phyloP scores from a whole-genome alignment of 1,140 invertebrate genomes.

The Nixonia krombeini region DNA sequence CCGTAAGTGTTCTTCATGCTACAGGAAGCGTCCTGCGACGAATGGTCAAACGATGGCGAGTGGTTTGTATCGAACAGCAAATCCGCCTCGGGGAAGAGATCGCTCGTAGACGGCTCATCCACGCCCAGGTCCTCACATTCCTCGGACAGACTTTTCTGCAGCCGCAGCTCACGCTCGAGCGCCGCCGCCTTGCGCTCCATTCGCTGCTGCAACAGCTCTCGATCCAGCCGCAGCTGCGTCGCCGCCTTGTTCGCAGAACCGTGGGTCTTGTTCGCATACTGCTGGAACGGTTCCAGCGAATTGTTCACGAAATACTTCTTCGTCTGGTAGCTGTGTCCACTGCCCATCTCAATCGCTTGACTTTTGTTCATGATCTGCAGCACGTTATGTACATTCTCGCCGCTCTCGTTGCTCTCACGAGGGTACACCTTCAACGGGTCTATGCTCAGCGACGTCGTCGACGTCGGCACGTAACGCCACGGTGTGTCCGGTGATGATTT shows the following conservation, averaged over 20 bases:
- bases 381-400: constrained; percentile 61
- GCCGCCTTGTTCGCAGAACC: constrained; percentile 41
- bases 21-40: constrained; percentile 66
- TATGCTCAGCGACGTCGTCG: constrained; percentile 54
- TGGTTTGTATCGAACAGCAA: constrained; percentile 76
- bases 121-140: constrained; percentile 84
- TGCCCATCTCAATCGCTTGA: constrained; percentile 62
- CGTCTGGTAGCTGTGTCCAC: constrained; percentile 60
- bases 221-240: constrained; percentile 53
- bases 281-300: constrained; percentile 53
- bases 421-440: constrained; percentile 58
- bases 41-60: constrained; percentile 68
- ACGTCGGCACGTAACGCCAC: constrained; percentile 66
- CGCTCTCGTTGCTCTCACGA: constrained; percentile 51
- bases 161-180: constrained; percentile 73
- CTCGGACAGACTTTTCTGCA: constrained; percentile 81
- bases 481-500: constrained; percentile 67
- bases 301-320: constrained; percentile 70
- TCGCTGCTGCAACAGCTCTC: constrained; percentile 59
- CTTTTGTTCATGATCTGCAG: constrained; percentile 68
- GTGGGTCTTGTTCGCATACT: constrained; percentile 58
- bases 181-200: constrained; percentile 70
- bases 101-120: constrained; percentile 82
- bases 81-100: constrained; percentile 83
- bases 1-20: constrained; percentile 51